A percentile compares a stretch with the other conserved stretches of the same genome.
These are phyloP conservation scores for Boleophthalmus pectinirostris DNA, from an alignment of 2,113 vertebrate genomes.

Conservation along the genomic window DNA sequence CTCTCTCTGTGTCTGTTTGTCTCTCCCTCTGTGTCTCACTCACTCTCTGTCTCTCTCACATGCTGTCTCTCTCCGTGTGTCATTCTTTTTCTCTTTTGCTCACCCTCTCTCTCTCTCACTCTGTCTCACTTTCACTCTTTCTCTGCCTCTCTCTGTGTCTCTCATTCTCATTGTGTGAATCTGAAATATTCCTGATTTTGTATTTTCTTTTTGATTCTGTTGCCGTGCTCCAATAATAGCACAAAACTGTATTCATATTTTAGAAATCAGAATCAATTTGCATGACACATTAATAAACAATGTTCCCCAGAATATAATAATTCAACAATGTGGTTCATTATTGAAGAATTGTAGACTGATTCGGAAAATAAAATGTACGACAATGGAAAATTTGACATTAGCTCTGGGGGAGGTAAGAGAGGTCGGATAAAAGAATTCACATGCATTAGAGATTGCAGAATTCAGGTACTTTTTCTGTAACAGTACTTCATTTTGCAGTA, in stretches of 20 bases:
- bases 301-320: too few species aligned
- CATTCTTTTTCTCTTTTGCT: too few species aligned
- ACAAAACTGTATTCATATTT: background rate
- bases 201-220: background rate
- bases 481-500: background rate
- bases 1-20: too few species aligned
- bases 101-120: too few species aligned
- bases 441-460: background rate
- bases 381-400: background rate
- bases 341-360: background rate
- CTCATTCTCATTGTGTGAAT: too few species aligned
- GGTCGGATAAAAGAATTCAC: background rate
- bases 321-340: background rate
- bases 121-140: too few species aligned
- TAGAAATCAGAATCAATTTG: conserved; percentile 1
- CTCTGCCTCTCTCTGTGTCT: too few species aligned
- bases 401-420: background rate
- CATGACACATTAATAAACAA: conserved; percentile 5
- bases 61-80: too few species aligned
- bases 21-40: too few species aligned
- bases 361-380: background rate
- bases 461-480: background rate
- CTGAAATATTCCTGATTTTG: too few species aligned
- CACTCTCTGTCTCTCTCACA: too few species aligned
- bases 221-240: background rate